Base-by-base conservation (phyloP, 2,797 vertebrate species). In the Podarcis siculus region DNA sequence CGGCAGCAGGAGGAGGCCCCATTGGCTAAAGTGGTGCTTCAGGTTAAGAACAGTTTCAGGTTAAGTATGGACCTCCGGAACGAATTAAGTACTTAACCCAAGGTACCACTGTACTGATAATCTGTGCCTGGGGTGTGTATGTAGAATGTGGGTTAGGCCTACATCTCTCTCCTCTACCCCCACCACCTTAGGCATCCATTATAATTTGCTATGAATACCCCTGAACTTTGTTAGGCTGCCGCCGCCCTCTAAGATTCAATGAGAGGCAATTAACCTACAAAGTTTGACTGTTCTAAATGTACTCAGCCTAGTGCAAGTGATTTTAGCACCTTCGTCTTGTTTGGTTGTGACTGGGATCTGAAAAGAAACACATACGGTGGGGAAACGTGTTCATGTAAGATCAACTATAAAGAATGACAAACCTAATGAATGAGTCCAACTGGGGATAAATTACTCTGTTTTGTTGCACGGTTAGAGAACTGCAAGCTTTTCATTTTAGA, bases 401-500 rank as follows among this genome's bases (percentile, higher is more conserved):
- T 35, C 12, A 72, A 37, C 49, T 27, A 37, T 85, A 82, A 81
- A 75, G 15, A 21, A 9, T 6, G 23, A 37, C 61, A 67, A 61
- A 37, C 42, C 27, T 87, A 21, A 27, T 17, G 35, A 82, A 76
- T 78, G 87, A 79, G 3, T 39, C 67, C 79, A 69, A n/a, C 81
- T 71, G 89, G 49, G 8, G 42, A 8, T 1, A 3, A 3, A 37
- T 80, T 83, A 66, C 2, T 72, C 6, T 72, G 27, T 32, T 61
- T 76, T 90, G 61, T 91, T 91, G 87, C 72, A 73, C 4, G 49
- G 49, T 55, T 1, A 42, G 61, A 37, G 61, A 1, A 86, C 87
- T 90, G 61, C 25, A 88, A 85, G 66, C 13, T n/a, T 83, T 77
- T 89, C 4, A 21, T 32, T 88, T 87, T 89, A 87, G 45, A 82